Conservation (phyloP, 2,888 invertebrate genomes). For the Auanema freiburgensis region DNA sequence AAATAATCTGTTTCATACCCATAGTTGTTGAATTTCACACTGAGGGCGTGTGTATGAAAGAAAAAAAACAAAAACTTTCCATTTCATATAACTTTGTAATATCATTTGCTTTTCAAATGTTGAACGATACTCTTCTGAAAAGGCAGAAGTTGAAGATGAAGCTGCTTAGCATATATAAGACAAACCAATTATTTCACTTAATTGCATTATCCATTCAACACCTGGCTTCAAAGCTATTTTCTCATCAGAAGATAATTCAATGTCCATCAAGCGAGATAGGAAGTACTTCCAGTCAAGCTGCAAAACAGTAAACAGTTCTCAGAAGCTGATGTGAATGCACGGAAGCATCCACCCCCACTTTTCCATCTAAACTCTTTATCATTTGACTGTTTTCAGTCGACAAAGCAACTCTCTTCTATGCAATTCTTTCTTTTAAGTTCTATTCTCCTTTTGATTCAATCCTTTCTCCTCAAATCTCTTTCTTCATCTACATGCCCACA, state of each 20-base stretch:
- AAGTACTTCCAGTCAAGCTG: slow-evolving; percentile 43
- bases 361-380: neutral
- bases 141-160: neutral
- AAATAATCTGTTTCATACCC: slow-evolving; percentile 9
- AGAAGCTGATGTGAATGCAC: too few species aligned
- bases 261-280: slow-evolving; percentile 27
- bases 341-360: too few species aligned
- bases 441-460: too few species aligned
- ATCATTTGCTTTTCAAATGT: slow-evolving; percentile 20
- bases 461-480: too few species aligned
- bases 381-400: too few species aligned
- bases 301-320: slow-evolving; percentile 1
- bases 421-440: too few species aligned
- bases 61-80: slow-evolving; percentile 39
- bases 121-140: slow-evolving; percentile 16
- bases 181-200: slow-evolving; percentile 26
- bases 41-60: slow-evolving; percentile 33
- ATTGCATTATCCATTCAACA: slow-evolving; percentile 30
- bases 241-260: slow-evolving; percentile 25
- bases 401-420: too few species aligned
- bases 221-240: slow-evolving; percentile 38
- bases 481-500: too few species aligned
- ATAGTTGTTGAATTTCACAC: slow-evolving; percentile 18
- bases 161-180: slow-evolving; percentile 6
- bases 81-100: slow-evolving; percentile 37